phyloP scores from a whole-genome alignment of 2,797 vertebrate genomes.

The Karalla daura region DNA sequence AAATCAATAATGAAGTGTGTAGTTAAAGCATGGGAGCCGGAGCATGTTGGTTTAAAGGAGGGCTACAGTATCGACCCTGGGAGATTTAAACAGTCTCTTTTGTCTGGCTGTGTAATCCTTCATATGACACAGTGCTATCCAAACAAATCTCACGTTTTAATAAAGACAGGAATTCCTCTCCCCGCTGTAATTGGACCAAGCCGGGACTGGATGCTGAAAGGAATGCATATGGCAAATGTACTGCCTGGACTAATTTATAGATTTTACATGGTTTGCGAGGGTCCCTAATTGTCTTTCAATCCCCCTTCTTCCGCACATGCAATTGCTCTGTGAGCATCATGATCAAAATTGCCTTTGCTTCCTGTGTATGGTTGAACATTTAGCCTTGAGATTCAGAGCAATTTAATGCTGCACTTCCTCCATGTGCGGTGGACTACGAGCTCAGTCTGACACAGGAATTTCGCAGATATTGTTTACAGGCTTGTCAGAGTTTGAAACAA shows the following conservation, averaged over 20 bases:
- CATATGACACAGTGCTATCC: slow-evolving; percentile 56
- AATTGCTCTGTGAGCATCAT: neutral
- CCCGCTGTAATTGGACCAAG: slow-evolving; percentile 26
- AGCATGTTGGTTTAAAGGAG: slow-evolving; percentile 47
- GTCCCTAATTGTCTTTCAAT: neutral
- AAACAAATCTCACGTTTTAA: slow-evolving; percentile 75
- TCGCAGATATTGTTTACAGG: neutral
- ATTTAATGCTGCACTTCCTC: neutral
- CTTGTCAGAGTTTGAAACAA: neutral
- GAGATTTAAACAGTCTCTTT: slow-evolving; percentile 50
- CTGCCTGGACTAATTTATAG: neutral
- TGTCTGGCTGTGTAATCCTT: slow-evolving; percentile 64
- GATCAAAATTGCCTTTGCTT: neutral
- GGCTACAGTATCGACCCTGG: slow-evolving; percentile 35
- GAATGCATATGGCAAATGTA: slow-evolving; percentile 27
- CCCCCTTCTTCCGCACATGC: neutral
- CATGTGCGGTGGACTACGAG: neutral
- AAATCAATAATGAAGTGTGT: slow-evolving; percentile 59
- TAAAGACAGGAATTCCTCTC: slow-evolving; percentile 74
- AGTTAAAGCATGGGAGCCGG: slow-evolving; percentile 24
- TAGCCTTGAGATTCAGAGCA: neutral
- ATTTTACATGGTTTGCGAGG: neutral
- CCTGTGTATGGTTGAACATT: neutral
- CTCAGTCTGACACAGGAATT: neutral
- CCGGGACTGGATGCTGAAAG: slow-evolving; percentile 37